Evolutionary conservation across 2,797 vertebrate genomes (phyloP).

Genomic region (Centroberyx gerrardi): DNA sequence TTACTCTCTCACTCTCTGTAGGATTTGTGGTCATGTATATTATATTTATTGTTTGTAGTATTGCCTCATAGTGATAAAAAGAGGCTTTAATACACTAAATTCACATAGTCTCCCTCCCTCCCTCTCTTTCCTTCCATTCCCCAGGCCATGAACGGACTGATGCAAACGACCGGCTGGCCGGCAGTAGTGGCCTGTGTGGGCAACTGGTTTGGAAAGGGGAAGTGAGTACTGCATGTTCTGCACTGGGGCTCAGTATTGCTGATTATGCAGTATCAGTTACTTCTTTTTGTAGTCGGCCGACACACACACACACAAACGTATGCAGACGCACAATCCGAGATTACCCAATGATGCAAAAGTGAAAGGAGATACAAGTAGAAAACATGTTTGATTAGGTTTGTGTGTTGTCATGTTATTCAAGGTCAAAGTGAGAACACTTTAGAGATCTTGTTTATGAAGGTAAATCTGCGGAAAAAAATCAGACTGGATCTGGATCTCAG

Average conservation of each 20-base stretch:
- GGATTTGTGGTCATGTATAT: background rate
- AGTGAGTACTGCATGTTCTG: constrained; percentile 86
- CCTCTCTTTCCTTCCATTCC: constrained; percentile 22
- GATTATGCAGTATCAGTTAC: constrained; percentile 45
- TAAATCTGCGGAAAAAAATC: no score
- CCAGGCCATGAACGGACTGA: constrained; percentile 93
- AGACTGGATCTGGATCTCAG: no score
- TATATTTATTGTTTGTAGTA: background rate
- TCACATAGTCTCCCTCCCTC: background rate
- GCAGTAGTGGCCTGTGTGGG: constrained; percentile 94
- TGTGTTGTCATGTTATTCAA: no score
- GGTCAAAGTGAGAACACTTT: no score
- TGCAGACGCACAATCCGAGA: background rate
- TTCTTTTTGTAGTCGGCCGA: background rate
- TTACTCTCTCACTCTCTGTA: background rate
- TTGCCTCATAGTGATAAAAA: background rate
- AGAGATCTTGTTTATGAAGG: no score
- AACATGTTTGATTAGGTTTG: background rate
- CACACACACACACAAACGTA: background rate
- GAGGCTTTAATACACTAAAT: no score
- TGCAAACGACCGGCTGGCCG: constrained; percentile 97
- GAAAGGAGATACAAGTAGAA: background rate
- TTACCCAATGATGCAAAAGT: constrained; percentile 1
- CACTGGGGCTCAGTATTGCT: constrained; percentile 36
- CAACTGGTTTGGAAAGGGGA: constrained; percentile 99